A percentile compares a stretch with the other conserved stretches of the same genome.
Conservation (phyloP, 2,113 vertebrate species). For the Rhodinocichla rosea region DNA sequence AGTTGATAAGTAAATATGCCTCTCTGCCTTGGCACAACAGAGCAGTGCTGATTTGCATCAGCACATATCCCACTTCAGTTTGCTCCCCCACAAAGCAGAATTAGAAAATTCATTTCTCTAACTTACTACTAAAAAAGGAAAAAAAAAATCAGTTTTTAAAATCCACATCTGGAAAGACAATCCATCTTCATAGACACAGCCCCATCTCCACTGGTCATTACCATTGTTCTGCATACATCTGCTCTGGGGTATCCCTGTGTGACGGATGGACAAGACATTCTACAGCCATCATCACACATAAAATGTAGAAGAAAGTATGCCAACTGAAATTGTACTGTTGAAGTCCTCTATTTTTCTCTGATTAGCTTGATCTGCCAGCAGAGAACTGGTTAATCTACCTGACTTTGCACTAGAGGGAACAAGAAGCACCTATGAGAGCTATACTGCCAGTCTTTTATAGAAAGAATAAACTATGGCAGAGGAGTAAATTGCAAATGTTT, state of each 20-base stretch:
- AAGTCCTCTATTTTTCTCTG: not conserved
- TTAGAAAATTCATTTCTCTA: not conserved
- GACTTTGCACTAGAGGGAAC: not conserved
- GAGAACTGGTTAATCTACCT: not conserved
- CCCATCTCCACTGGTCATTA: not conserved
- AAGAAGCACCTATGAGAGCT: rapidly evolving
- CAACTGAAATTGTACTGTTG: not conserved
- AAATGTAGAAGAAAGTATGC: not conserved
- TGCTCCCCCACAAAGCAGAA: not conserved
- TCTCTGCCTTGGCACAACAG: not conserved
- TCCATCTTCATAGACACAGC: not conserved
- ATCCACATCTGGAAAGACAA: not conserved
- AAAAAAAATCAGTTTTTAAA: not conserved
- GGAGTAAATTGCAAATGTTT: not conserved
- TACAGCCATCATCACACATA: not conserved
- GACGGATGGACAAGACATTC: not conserved
- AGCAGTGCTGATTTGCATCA: not conserved
- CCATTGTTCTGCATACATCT: not conserved
- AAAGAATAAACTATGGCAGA: not conserved
- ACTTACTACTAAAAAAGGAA: not conserved
- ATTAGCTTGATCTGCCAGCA: not conserved
- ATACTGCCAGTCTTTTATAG: not conserved
- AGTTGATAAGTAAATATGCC: not conserved
- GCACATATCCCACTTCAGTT: not conserved
- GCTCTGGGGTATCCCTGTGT: not conserved